phyloP scores from a whole-genome alignment of 1,140 invertebrate genomes.

The Drosophila sechellia region DNA sequence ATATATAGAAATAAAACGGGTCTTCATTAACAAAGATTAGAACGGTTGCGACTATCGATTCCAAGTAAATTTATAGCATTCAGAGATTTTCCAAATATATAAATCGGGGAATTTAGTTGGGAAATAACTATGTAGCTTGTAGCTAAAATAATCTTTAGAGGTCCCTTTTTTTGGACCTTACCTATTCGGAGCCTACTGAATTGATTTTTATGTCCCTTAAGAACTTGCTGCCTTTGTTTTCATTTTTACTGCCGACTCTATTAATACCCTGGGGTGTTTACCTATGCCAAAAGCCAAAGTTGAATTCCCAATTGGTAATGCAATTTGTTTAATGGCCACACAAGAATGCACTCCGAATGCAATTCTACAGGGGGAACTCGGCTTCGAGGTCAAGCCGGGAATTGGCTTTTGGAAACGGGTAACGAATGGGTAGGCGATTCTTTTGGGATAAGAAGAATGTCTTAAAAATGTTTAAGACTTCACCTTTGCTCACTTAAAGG shows the following conservation, averaged over 20 bases:
- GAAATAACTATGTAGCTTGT: neutral
- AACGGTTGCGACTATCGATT: constrained; percentile 11
- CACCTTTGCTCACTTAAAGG: neutral
- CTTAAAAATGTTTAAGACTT: constrained; percentile 3
- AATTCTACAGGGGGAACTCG: constrained; percentile 44
- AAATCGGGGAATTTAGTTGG: neutral
- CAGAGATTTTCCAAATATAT: neutral
- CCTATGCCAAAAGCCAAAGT: constrained; percentile 33
- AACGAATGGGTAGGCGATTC: constrained; percentile 9
- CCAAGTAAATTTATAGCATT: constrained; percentile 16
- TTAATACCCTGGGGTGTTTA: constrained; percentile 40
- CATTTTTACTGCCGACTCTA: neutral
- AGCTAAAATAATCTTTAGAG: neutral
- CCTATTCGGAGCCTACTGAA: constrained; percentile 3
- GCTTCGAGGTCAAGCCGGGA: constrained; percentile 20
- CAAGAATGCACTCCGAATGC: constrained; percentile 56
- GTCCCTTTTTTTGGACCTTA: neutral
- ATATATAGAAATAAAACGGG: constrained; percentile 51
- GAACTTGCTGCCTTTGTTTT: constrained; percentile 11
- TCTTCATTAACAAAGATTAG: constrained; percentile 27
- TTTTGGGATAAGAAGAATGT: constrained; percentile 12
- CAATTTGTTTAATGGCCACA: constrained; percentile 64
- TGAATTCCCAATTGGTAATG: constrained; percentile 49
- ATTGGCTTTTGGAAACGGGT: constrained; percentile 28
- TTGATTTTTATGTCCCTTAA: constrained; percentile 1